Base-by-base conservation (phyloP, 1,140 invertebrate genomes). In the Zaprionus taronus region DNA sequence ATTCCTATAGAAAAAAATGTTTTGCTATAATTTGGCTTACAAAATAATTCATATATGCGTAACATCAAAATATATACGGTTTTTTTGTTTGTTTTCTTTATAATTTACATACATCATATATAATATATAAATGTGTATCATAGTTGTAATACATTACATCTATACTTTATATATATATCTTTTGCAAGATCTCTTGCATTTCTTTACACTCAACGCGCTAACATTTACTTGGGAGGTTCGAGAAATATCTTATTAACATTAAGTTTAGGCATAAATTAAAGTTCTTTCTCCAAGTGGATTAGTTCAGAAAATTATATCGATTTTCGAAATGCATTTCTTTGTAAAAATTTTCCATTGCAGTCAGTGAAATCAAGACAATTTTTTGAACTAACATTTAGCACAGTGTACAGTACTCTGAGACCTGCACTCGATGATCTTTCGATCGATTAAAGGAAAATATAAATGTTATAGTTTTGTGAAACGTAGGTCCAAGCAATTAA, bases 41-140 rank as follows among this genome's bases (percentile, higher is more conserved):
- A 87, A 89, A 85, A 76, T 87, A 87, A 80, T 87, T 87, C 74
- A 87, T 89, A 89, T 83, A 64, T 68, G 82, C 80, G 68, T 87
- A 87, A 87, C 83, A 87, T 87, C 74, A 89, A 87, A 89, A 87
- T 79, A 87, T 84, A 83, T 86, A 74, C 49, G 53, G 24, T 56
- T 56, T 56, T 57, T 41, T 51, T 56, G 17, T 55, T 24, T 53
- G 31, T 55, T 49, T 47, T 47, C n/a, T 47, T 47, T 47, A 47
- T 36, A 56, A 58, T 81, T 47, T 76, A 73, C 64, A 78, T 71
- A 69, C 58, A 77, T 70, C 58, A 55, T 79, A 63, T 51, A 73
- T 71, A 34, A 60, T 67, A 71, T 72, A 73, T 69, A 60, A 24
- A 56, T 51, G 49, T 65, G 49, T 65, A 22, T 72, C 36, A 53